Evolutionary conservation across 1,140 invertebrate species (phyloP).

Genomic region (Polyergus mexicanus): DNA sequence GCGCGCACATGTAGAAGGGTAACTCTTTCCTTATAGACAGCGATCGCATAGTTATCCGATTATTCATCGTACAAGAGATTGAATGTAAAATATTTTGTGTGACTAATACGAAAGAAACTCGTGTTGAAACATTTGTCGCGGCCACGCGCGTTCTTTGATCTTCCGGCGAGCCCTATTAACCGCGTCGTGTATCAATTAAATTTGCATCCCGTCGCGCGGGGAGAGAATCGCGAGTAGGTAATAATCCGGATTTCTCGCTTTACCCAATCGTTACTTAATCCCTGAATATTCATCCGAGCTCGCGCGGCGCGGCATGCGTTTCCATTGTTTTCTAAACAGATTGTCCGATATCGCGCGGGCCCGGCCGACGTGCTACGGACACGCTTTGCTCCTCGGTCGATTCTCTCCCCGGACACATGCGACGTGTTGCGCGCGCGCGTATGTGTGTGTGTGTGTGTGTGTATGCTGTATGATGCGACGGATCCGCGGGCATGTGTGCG

Average conservation of each 20-base stretch:
- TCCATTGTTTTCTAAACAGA: constrained; percentile 62
- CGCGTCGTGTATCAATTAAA: constrained; percentile 60
- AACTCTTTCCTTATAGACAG: not conserved
- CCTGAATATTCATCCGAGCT: constrained; percentile 52
- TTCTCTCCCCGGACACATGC: constrained; percentile 31
- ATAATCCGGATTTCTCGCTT: constrained; percentile 60
- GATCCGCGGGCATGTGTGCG: not conserved
- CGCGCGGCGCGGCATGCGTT: constrained; percentile 35
- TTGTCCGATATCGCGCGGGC: constrained; percentile 50
- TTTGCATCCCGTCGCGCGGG: constrained; percentile 42
- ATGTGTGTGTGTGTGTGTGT: not conserved
- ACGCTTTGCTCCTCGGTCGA: constrained; percentile 60
- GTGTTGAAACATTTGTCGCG: constrained; percentile 29
- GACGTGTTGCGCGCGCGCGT: not conserved
- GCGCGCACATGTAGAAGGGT: not conserved
- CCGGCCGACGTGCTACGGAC: constrained; percentile 42
- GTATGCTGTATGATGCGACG: too few relatives aligned
- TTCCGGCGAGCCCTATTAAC: constrained; percentile 36
- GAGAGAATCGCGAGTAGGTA: constrained; percentile 48
- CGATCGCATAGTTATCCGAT: not conserved
- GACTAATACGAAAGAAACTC: not conserved
- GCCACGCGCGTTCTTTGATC: constrained; percentile 37
- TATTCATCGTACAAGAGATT: not conserved
- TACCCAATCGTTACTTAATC: constrained; percentile 63
- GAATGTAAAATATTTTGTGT: not conserved